A percentile compares a stretch with the other conserved stretches of the same genome.
Conservation (phyloP, 2,113 vertebrate genomes). For the Brevimyrus niger region DNA sequence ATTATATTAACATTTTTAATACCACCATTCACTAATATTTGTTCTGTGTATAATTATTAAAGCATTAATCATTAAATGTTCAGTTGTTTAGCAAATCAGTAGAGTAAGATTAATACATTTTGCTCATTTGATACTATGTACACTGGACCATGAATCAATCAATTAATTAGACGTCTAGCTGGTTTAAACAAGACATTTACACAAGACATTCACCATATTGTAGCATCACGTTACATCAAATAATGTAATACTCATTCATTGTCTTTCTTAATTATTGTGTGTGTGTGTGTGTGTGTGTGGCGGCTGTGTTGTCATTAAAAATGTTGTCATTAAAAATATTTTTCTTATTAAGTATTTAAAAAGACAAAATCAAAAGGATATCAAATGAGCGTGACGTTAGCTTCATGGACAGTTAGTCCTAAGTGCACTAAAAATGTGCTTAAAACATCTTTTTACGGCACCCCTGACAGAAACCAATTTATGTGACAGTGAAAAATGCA, state of each 20-base stretch:
- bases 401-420: not conserved
- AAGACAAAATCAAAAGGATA: not conserved
- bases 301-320: not conserved
- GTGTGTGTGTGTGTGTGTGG: not conserved
- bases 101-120: not conserved
- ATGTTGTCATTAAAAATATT: too few species aligned
- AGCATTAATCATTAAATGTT: not conserved
- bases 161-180: not conserved
- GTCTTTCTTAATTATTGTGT: not conserved
- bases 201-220: not conserved
- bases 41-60: not conserved
- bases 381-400: not conserved
- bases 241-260: not conserved
- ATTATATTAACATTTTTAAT: not conserved
- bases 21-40: not conserved
- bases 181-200: not conserved
- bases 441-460: conserved; percentile 20
- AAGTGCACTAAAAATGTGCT: conserved; percentile 7
- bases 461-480: conserved; percentile 21
- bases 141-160: not conserved
- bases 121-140: not conserved
- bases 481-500: conserved; percentile 49
- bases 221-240: not conserved
- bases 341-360: not conserved
- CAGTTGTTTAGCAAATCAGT: not conserved